A percentile compares a stretch with the other conserved stretches of the same genome.
phyloP scores from a whole-genome alignment of 2,888 invertebrate species.

The Drosophila hamatofila region DNA sequence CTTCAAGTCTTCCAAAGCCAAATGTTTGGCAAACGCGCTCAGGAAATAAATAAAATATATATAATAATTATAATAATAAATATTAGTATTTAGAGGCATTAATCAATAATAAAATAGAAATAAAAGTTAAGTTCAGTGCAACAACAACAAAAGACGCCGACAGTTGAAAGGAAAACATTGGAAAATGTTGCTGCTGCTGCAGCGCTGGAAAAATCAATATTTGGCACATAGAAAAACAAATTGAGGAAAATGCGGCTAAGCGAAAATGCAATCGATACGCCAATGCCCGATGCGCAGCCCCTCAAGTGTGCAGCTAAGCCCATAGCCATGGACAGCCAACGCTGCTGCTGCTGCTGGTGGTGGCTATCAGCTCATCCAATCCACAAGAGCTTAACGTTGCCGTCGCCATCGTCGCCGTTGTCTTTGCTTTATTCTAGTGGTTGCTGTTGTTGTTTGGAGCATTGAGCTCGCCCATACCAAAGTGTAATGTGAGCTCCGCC shows the following conservation, averaged over 20 bases:
- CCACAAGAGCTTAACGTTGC: conserved; percentile 39
- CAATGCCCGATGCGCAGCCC: conserved; percentile 38
- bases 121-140: conserved; percentile 17
- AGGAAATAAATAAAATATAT: conserved; percentile 43
- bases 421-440: conserved; percentile 53
- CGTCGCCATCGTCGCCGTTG: conserved; percentile 18
- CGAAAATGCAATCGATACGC: conserved; percentile 32
- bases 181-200: conserved; percentile 6
- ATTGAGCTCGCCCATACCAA: background rate
- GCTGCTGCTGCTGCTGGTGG: conserved; percentile 33
- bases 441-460: conserved; percentile 53
- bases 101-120: conserved; percentile 1
- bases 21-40: conserved; percentile 59
- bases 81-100: conserved; percentile 3
- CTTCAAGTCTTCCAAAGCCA: conserved; percentile 83
- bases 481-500: conserved; percentile 33
- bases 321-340: conserved; percentile 30
- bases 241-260: conserved; percentile 30
- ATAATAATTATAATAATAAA: conserved; percentile 23
- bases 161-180: background rate
- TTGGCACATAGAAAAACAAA: conserved; percentile 25
- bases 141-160: conserved; percentile 14
- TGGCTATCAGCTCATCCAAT: conserved; percentile 33
- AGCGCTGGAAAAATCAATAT: conserved; percentile 69
- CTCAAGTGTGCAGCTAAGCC: conserved; percentile 55